Base-by-base conservation (phyloP, 2,888 invertebrate species). In the Lasioglossum figueresi region DNA sequence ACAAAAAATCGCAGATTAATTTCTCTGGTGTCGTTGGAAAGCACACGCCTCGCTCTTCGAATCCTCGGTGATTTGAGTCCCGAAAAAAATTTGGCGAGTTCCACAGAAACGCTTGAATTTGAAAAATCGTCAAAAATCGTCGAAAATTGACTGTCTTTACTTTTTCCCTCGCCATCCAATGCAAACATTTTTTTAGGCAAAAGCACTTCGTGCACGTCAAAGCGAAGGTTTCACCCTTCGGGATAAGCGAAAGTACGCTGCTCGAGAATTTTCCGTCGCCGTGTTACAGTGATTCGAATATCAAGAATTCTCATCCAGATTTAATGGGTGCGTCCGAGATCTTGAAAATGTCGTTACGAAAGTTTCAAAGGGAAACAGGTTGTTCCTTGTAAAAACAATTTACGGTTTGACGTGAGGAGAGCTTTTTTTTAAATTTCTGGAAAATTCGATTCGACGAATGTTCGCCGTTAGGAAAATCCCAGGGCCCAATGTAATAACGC, bases 401-500 rank as follows among this genome's bases (percentile, higher is more conserved):
- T 4, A 10, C 56, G 0, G 56, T 10, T 12, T 12, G 1, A 4
- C n/a, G 56, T 12, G 4, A 12, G n/a, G n/a, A 12, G 56, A n/a
- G n/a, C n/a, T n/a, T 4, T 4, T 56, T n/a, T 52, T 56, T 4
- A n/a, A 56, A 4, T 56, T n/a, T 4, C 56, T 1, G n/a, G n/a
- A n/a, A 12, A 56, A n/a, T 12, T n/a, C 63, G 16, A 31, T 63
- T 63, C 16, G 37, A 4, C 52, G 4, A 31, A 31, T 31, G 63
- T 43, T 40, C 37, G 48, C 31, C 27, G 4, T 45, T 48, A 48
- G n/a, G 37, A 76, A 76, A 76, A 76, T 83, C 76, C 71, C 27
- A 10, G 52, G 16, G 63, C 16, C 31, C 34, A 34, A 48, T 31
- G 63, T 63, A 76, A 82, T 56, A 63, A 66, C 63, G 71, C 66